A percentile compares a stretch with the other conserved stretches of the same genome.
These are phyloP conservation scores for Phorcus lineatus DNA, from an alignment of 2,888 invertebrate genomes.

Conservation along the genomic window DNA sequence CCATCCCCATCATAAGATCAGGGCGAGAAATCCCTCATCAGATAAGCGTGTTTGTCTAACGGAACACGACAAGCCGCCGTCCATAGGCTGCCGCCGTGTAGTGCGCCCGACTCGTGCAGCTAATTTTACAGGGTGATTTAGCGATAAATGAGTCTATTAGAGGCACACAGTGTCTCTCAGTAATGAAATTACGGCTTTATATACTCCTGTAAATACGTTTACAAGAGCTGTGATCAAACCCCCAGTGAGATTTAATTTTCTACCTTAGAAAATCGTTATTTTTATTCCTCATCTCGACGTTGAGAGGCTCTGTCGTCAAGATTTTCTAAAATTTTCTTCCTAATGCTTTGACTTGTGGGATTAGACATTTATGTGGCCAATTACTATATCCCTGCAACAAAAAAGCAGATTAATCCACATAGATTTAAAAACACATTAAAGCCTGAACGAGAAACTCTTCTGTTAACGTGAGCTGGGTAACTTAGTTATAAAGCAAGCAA, in stretches of 20 bases:
- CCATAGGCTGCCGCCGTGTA: not conserved
- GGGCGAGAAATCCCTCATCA: constrained; percentile 20
- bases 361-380: constrained; percentile 7
- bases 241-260: constrained; percentile 22
- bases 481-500: too few relatives aligned
- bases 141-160: constrained; percentile 19
- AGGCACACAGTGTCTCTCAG: constrained; percentile 12
- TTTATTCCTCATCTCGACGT: not conserved
- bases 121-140: constrained; percentile 24
- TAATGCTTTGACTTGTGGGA: not conserved
- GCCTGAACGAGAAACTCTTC: too few relatives aligned
- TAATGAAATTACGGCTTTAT: constrained; percentile 20
- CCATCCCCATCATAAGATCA: constrained; percentile 32
- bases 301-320: not conserved
- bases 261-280: not conserved
- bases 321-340: not conserved
- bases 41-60: constrained; percentile 19
- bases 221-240: constrained; percentile 13
- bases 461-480: too few relatives aligned
- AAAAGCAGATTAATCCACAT: not conserved
- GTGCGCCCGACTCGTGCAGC: not conserved
- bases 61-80: not conserved
- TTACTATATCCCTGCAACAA: not conserved
- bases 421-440: not conserved
- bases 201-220: not conserved